phyloP scores from a whole-genome alignment of 92 coral and sea anemone genomes.

The Paragorgia papillata region DNA sequence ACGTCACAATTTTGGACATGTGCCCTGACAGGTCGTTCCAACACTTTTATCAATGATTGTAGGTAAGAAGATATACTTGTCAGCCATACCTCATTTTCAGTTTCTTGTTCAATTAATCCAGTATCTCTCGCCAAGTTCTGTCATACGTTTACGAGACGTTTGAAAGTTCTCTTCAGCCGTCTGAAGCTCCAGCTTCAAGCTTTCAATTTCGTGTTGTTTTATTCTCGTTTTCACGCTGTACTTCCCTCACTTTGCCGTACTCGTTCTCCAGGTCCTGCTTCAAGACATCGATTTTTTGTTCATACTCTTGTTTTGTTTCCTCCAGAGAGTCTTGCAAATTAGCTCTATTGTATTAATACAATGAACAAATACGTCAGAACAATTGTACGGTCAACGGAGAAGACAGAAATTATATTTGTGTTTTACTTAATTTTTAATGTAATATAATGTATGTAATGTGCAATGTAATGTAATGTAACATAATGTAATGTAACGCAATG shows the following conservation, averaged over 20 bases:
- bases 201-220: conserved; percentile 33
- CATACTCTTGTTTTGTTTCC: not conserved
- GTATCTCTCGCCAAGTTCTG: conserved; percentile 18
- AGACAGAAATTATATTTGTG: too few relatives aligned
- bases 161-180: conserved; percentile 11
- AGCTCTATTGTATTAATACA: not conserved
- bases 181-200: conserved; percentile 21
- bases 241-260: not conserved
- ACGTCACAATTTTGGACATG: too few relatives aligned
- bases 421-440: too few relatives aligned
- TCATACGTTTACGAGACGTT: conserved; percentile 8
- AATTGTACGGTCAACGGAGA: too few relatives aligned
- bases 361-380: too few relatives aligned
- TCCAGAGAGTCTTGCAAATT: conserved; percentile 9
- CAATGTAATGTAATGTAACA: too few relatives aligned
- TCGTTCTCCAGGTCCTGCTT: conserved; percentile 8
- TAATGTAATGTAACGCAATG: too few relatives aligned
- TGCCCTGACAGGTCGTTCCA: too few relatives aligned
- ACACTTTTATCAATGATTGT: too few relatives aligned
- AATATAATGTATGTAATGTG: too few relatives aligned
- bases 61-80: too few relatives aligned
- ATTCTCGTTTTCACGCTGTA: not conserved
- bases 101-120: conserved; percentile 26
- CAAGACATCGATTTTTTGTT: not conserved
- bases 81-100: conserved; percentile 29